Percentiles rank a stretch among this genome's conserved stretches.
Conservation (phyloP, 2,113 vertebrate genomes). For the Phrynocephalus versicolor region DNA sequence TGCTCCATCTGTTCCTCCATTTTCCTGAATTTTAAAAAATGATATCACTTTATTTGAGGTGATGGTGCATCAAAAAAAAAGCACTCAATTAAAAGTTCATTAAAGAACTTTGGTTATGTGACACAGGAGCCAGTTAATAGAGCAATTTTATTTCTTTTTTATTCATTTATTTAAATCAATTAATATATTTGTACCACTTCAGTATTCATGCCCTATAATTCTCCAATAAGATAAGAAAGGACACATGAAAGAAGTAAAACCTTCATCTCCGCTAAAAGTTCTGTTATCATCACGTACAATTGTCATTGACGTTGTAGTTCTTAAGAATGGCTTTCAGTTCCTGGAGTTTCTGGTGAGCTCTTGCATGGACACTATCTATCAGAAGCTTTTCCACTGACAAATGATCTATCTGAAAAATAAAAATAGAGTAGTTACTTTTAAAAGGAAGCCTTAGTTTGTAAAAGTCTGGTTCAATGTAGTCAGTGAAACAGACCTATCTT, state of each 20-base stretch:
- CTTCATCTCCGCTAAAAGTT: not conserved
- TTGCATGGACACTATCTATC: slow-evolving; percentile 96
- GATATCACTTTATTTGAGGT: not conserved
- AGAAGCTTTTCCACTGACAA: slow-evolving; percentile 97
- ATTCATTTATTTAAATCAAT: not conserved
- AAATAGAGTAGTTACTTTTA: slow-evolving; percentile 26
- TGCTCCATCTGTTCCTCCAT: not conserved
- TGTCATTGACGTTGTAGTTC: slow-evolving; percentile 88
- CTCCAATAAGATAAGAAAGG: not conserved
- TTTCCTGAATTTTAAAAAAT: not conserved
- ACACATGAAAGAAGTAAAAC: not conserved
- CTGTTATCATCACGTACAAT: slow-evolving; percentile 81
- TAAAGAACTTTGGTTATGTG: not conserved
- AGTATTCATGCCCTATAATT: not conserved
- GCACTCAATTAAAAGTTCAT: not conserved
- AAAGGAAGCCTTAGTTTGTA: not conserved
- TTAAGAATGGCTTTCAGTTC: slow-evolving; percentile 96
- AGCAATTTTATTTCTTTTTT: not conserved
- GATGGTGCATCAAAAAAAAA: not conserved
- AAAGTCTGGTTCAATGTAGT: not conserved
- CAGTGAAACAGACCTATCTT: not conserved
- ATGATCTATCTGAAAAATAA: slow-evolving; percentile 89
- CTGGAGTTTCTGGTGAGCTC: slow-evolving; percentile 96
- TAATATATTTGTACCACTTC: not conserved
- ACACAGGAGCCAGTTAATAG: not conserved